Conservation (phyloP, 2,113 vertebrate genomes). For the Menura novaehollandiae region DNA sequence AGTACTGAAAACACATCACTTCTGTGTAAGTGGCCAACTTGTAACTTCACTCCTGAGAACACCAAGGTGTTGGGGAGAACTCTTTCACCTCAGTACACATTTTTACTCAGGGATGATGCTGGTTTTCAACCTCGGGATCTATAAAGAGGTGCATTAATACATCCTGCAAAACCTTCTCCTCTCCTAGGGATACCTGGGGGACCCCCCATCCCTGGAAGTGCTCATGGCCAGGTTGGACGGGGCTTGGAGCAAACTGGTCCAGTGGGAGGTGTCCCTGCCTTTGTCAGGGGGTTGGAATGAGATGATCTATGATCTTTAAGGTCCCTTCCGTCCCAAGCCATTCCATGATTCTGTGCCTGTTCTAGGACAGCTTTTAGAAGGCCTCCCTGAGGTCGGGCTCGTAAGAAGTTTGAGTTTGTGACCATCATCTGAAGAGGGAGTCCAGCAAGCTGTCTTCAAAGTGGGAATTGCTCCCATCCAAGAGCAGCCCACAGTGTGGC, state of each 20-base stretch:
- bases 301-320: background rate
- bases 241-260: background rate
- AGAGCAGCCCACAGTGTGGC: background rate
- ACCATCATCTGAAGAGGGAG: background rate
- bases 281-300: background rate
- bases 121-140: background rate
- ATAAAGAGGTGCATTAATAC: background rate
- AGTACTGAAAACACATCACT: background rate
- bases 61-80: background rate
- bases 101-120: background rate
- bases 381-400: background rate
- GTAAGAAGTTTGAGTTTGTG: rapidly evolving
- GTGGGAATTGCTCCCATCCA: background rate
- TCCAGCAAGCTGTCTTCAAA: rapidly evolving
- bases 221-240: rapidly evolving
- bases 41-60: background rate
- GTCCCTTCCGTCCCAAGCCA: background rate
- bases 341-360: background rate
- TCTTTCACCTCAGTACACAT: no score
- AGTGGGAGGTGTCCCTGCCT: background rate
- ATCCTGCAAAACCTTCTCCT: background rate
- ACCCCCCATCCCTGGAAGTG: background rate
- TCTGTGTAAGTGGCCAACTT: background rate
- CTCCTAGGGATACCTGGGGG: background rate
- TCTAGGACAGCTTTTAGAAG: background rate